phyloP scores from a whole-genome alignment of 2,797 vertebrate species.

The Hybognathus amarus region DNA sequence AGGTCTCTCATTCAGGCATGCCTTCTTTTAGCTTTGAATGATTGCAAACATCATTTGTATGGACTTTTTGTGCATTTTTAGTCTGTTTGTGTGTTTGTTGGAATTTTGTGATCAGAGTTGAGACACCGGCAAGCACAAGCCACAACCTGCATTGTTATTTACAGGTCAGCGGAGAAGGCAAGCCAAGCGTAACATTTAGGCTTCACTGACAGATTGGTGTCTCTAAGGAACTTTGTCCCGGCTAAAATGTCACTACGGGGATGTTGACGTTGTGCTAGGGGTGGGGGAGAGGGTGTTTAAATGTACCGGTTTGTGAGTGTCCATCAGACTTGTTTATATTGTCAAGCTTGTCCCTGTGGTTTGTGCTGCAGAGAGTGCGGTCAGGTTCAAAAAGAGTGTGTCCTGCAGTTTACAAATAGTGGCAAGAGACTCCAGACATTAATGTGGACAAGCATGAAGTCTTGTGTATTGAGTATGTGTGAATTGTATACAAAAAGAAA shows the following conservation, averaged over 20 bases:
- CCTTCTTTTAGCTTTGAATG: not conserved
- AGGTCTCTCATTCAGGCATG: not conserved
- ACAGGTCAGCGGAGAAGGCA: constrained; percentile 40
- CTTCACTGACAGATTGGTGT: constrained; percentile 31
- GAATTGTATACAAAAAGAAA: not conserved
- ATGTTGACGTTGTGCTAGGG: constrained; percentile 9
- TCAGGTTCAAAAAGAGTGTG: constrained; percentile 2
- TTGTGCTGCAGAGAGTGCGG: not conserved
- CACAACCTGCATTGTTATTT: constrained; percentile 30
- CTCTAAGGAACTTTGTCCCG: constrained; percentile 39
- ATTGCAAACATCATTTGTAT: not conserved
- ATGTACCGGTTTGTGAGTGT: not conserved
- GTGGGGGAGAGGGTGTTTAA: not conserved
- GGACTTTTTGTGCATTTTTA: constrained; percentile 1
- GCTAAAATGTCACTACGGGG: constrained; percentile 12
- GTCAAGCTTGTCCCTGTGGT: constrained; percentile 11
- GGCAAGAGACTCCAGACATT: not conserved
- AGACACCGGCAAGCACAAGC: constrained; percentile 21
- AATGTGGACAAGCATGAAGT: not conserved
- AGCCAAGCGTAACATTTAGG: constrained; percentile 37
- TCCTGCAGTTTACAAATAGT: not conserved
- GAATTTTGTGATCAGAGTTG: constrained; percentile 4
- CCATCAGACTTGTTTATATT: constrained; percentile 27
- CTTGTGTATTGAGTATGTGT: not conserved
- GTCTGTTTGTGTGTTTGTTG: constrained; percentile 8